Evolutionary conservation across 2,113 vertebrate species (phyloP).

Genomic region (Peromyscus californicus): DNA sequence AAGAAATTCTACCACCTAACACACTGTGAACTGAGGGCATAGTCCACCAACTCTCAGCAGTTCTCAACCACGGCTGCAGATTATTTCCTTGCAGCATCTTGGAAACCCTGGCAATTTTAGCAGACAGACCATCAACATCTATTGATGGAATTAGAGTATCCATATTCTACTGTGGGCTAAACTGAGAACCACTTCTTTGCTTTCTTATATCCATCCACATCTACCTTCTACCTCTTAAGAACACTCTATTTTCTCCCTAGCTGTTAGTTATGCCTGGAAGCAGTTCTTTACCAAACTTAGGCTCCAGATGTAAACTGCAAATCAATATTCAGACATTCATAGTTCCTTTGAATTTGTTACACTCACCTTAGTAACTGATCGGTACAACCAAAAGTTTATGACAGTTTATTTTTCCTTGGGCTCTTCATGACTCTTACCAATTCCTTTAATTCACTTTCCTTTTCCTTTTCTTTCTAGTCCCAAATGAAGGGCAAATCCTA

Average conservation of each 20-base stretch:
- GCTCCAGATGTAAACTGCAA: conserved; percentile 13
- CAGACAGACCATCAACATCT: background rate
- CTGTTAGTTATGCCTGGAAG: conserved; percentile 29
- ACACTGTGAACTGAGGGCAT: background rate
- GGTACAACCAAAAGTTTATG: background rate
- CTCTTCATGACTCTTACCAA: conserved; percentile 10
- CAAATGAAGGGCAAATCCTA: conserved; percentile 43
- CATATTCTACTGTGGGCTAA: background rate
- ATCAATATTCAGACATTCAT: conserved; percentile 2
- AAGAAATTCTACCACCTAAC: conserved; percentile 20
- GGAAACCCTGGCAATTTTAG: conserved; percentile 13
- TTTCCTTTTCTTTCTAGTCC: background rate
- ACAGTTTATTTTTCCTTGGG: conserved; percentile 28
- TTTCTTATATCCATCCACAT: conserved; percentile 26
- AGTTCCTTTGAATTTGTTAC: background rate
- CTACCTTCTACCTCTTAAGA: conserved; percentile 24
- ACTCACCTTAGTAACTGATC: background rate
- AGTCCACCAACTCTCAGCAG: background rate
- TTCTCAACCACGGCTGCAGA: background rate
- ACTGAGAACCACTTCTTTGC: background rate
- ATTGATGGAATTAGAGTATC: background rate
- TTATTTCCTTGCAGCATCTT: background rate
- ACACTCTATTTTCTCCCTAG: conserved; percentile 2
- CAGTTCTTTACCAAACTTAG: conserved; percentile 26
- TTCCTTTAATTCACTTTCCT: conserved; percentile 25